A percentile compares a stretch with the other conserved stretches of the same genome.
These are phyloP conservation scores for Mythimna lalbum DNA, from an alignment of 2,888 invertebrate species.

Conservation along the genomic window DNA sequence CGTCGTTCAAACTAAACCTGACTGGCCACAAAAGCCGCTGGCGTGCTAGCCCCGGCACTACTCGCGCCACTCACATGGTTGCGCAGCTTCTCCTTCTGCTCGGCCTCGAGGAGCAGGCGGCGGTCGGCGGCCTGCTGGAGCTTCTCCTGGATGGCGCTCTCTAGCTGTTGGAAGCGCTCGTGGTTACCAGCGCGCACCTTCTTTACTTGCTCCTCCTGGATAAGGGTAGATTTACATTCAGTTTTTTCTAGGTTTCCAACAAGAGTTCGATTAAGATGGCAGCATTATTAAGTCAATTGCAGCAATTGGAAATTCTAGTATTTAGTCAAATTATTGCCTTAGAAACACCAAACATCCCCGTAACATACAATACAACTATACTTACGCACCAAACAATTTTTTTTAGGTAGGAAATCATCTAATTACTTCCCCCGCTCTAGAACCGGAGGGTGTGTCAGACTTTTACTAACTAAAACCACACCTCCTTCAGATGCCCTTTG, in stretches of 20 bases:
- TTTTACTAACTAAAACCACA: too few relatives aligned
- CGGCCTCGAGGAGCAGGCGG: constrained; percentile 93
- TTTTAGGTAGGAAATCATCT: too few relatives aligned
- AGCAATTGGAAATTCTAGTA: too few relatives aligned
- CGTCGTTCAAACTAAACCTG: neutral
- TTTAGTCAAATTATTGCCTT: too few relatives aligned
- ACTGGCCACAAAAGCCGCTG: constrained; percentile 4
- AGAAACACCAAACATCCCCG: too few relatives aligned
- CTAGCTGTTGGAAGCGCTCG: constrained; percentile 93
- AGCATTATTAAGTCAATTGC: too few relatives aligned
- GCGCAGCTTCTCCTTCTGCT: constrained; percentile 94
- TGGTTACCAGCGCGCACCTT: constrained; percentile 93
- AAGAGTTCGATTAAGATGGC: neutral
- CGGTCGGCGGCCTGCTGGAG: constrained; percentile 91
- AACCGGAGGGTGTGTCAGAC: too few relatives aligned
- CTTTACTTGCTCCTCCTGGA: constrained; percentile 94
- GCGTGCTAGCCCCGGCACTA: neutral
- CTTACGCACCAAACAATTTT: too few relatives aligned
- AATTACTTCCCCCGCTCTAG: too few relatives aligned
- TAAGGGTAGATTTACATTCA: neutral
- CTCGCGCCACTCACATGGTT: constrained; percentile 89
- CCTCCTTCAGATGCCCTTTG: too few relatives aligned
- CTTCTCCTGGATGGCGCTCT: constrained; percentile 92
- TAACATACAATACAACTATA: too few relatives aligned
- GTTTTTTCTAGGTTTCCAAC: neutral